phyloP scores from a whole-genome alignment of 2,888 invertebrate genomes.

The Drosophila nigricruria region DNA sequence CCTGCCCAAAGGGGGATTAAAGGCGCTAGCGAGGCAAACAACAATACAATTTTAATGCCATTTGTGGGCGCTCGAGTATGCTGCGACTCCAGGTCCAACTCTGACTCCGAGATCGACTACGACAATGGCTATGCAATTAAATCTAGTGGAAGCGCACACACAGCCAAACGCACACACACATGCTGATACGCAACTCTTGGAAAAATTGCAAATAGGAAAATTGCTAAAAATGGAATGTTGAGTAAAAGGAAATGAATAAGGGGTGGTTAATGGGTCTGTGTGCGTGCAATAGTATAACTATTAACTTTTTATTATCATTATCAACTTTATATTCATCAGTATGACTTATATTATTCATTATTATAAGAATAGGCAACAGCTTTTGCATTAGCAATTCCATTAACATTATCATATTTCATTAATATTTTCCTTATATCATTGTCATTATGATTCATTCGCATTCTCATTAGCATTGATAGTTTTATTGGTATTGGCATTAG shows the following conservation, averaged over 20 bases:
- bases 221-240: background rate
- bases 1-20: background rate
- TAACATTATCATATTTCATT: background rate
- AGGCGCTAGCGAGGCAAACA: slow-evolving; percentile 53
- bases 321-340: background rate
- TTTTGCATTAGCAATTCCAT: background rate
- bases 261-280: background rate
- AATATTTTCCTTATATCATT: too few species aligned
- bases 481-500: too few species aligned
- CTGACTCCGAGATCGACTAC: slow-evolving; percentile 11
- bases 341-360: background rate
- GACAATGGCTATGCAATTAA: slow-evolving; percentile 62
- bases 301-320: background rate
- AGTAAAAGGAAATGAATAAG: slow-evolving; percentile 30
- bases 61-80: slow-evolving; percentile 30
- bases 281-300: too few species aligned
- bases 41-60: slow-evolving; percentile 75
- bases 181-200: slow-evolving; percentile 1
- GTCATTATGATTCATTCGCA: background rate
- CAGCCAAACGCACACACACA: slow-evolving; percentile 17
- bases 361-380: too few species aligned
- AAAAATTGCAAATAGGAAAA: slow-evolving; percentile 9
- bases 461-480: too few species aligned
- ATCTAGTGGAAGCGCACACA: slow-evolving; percentile 59
- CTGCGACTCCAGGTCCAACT: slow-evolving; percentile 12